Base-by-base conservation (phyloP, 2,797 vertebrate species). In the Ptychadena robeensis region DNA sequence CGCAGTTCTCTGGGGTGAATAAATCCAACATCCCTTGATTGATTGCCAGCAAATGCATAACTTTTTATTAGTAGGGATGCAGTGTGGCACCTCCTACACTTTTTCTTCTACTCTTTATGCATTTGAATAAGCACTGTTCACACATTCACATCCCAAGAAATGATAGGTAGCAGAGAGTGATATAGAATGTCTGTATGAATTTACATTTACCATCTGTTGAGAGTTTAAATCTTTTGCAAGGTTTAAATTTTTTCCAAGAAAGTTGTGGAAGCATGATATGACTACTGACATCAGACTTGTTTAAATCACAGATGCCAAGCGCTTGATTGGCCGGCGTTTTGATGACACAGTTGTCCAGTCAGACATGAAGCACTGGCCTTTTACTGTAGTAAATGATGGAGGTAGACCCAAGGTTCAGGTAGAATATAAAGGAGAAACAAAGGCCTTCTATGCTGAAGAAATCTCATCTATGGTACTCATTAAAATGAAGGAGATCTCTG, bases 331-430 rank as follows among this genome's bases (percentile, higher is more conserved):
- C 12, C 94, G 96, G 35, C 95, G 94, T 80, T 97, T 93, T 86
- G 96, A 96, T 0, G 96, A 97, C 68, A 11, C 92, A 0, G 94
- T 97, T 44, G 96, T 98, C 32, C 96, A 98, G 83, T 90, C 95
- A 1, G 96, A 98, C 82, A 96, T 98, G 96, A 97, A 96, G 88
- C 90, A 96, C 86, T 98, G 96, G 96, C 96, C 96, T 59, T 98
- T 97, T 88, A 94, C 93, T 61, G 95, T 98, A 72, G 90, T 97
- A 73, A 96, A 92, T 34, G 96, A 96, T 14, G 92, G 90, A 0
- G 90, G 93, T 10, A 96, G 96, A 85, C 96, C 96, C 79, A 97
- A 98, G 82, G 88, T 98, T 81, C 92, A 95, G 71, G 96, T 97
- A 69, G 95, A 96, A 79, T 98, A 97, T 87, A 97, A 97, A 88